Base-by-base conservation (phyloP, 1,140 invertebrate genomes). In the Eriocheir sinensis region DNA sequence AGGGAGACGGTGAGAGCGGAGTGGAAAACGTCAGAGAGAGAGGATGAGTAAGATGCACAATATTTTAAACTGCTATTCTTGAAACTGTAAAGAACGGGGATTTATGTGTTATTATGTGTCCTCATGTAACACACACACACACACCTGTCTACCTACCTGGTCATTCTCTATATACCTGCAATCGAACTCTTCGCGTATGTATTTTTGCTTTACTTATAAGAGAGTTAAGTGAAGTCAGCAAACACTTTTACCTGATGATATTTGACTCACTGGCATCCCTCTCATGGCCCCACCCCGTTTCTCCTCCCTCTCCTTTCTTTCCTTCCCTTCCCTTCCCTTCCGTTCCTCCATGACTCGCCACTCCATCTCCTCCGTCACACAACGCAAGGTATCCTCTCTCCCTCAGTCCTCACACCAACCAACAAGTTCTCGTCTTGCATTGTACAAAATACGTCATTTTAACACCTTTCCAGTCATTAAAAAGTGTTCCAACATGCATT, bases 271-370 rank as follows among this genome's bases (percentile, higher is more conserved):
- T 86, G 32, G 36, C 41, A 86, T 44, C 60, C 60, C 60, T n/a
- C 60, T n/a, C 6, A 21, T 36, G 85, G 17, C 81, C 30, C 38
- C 38, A 38, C 17, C 17, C 81, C 38, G 17, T n/a, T 36, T 32
- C 81, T 85, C 81, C 89, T 91, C 89, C 72, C 53, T 60, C 44
- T 34, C 32, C 38, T n/a, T 15, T 85, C 81, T 17, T 34, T 36
- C 81, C 32, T 15, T 6, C 34, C 34, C 81, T 34, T 15, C 38
- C 3, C 34, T 3, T 34, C 3, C 81, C 38, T 85, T 32, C 81
- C 32, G 17, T 41, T 15, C n/a, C 34, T 38, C 34, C 81, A 85
- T 15, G 12, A 85, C 34, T 27, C 81, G 34, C 34, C 81, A 85
- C 34, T 85, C 34, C 32, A 1, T 72, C 60, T 72, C 60, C 60